Conservation (phyloP, 2,888 invertebrate species). For the Galerucella nymphaeae region DNA sequence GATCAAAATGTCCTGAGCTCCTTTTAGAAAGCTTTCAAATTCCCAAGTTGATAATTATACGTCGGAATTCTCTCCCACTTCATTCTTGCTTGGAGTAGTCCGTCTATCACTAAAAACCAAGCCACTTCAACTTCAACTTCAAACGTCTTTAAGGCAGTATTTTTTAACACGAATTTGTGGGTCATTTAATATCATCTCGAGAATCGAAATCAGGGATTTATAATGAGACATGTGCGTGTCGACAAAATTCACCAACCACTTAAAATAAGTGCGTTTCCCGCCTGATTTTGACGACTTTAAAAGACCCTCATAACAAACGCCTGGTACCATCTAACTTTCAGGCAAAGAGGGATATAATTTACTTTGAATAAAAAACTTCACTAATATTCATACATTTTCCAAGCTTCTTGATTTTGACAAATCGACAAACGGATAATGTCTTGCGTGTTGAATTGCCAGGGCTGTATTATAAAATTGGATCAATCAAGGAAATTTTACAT, state of each 20-base stretch:
- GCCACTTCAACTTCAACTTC: conserved; percentile 33
- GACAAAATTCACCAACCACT: conserved; percentile 42
- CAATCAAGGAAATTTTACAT: not conserved
- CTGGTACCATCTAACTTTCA: conserved; percentile 43
- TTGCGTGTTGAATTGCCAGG: conserved; percentile 33
- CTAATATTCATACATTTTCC: conserved; percentile 50
- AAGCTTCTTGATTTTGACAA: conserved; percentile 58
- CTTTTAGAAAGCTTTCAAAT: conserved; percentile 30
- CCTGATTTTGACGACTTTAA: conserved; percentile 48
- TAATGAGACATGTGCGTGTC: conserved; percentile 48
- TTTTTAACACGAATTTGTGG: conserved; percentile 37
- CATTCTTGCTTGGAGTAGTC: conserved; percentile 21
- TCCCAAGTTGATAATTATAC: conserved; percentile 33
- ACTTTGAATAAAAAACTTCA: conserved; percentile 43
- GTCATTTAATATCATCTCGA: conserved; percentile 35
- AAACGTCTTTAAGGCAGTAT: conserved; percentile 35
- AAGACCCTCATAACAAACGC: conserved; percentile 46
- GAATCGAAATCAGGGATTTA: conserved; percentile 39
- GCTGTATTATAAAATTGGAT: conserved; percentile 5
- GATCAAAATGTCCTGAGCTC: conserved; percentile 31
- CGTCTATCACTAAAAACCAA: conserved; percentile 18
- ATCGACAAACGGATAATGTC: conserved; percentile 53
- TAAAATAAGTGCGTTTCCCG: conserved; percentile 47
- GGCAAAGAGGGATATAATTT: conserved; percentile 43
- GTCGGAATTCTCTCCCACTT: conserved; percentile 9